phyloP scores from a whole-genome alignment of 2,113 vertebrate species.

The Channa argus region DNA sequence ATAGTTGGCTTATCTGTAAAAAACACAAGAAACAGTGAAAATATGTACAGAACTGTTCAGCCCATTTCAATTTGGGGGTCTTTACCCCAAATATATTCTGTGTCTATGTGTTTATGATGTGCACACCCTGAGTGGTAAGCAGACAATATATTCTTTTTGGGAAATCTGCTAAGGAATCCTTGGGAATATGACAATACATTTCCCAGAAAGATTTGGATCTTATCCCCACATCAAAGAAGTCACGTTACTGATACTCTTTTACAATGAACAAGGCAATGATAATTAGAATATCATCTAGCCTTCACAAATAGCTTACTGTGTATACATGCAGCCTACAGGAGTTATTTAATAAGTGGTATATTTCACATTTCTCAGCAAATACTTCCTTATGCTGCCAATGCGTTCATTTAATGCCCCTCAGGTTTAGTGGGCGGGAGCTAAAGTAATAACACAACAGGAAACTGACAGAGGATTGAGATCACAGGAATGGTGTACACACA shows the following conservation, averaged over 20 bases:
- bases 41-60: too few relatives aligned
- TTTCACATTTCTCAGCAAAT: slow-evolving; percentile 27
- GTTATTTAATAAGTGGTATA: not conserved
- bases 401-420: not conserved
- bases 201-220: not conserved
- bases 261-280: not conserved
- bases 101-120: not conserved
- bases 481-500: too few relatives aligned
- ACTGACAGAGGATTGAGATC: too few relatives aligned
- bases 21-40: too few relatives aligned
- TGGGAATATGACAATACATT: not conserved
- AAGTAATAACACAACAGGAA: not conserved
- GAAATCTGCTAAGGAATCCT: not conserved
- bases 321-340: not conserved
- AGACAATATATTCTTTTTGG: not conserved
- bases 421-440: not conserved
- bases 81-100: too few relatives aligned
- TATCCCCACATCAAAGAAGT: not conserved
- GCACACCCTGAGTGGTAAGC: not conserved
- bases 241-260: slow-evolving; percentile 9
- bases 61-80: too few relatives aligned
- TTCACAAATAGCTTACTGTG: not conserved
- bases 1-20: too few relatives aligned
- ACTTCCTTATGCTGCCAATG: slow-evolving; percentile 37
- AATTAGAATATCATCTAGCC: slow-evolving; percentile 9